Evolutionary conservation across 2,797 vertebrate genomes (phyloP).

Genomic region (Spinus olivaceus): DNA sequence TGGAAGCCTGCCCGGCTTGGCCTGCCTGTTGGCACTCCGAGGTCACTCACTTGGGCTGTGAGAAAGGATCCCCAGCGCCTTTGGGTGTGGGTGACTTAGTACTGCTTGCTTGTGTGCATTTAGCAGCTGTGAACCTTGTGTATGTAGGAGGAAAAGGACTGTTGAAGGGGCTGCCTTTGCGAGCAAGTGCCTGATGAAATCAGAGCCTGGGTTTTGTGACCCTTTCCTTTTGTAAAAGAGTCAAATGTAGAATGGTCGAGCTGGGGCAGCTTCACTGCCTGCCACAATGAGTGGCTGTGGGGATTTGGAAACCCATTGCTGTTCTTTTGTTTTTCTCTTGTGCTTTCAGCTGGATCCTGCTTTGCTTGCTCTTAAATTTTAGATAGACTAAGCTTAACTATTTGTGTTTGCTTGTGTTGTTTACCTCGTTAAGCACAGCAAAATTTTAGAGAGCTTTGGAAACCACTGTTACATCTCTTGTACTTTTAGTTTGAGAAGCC

Average conservation of each 20-base stretch:
- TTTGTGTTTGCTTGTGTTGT: not conserved
- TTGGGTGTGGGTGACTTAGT: not conserved
- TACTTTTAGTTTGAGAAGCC: not conserved
- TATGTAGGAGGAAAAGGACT: not conserved
- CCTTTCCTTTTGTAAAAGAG: not conserved
- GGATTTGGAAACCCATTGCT: not conserved
- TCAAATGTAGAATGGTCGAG: not conserved
- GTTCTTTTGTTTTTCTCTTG: not conserved
- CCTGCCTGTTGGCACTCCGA: not conserved
- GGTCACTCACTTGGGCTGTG: not conserved
- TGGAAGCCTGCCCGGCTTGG: not conserved
- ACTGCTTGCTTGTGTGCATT: not conserved
- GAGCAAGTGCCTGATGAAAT: accelerated
- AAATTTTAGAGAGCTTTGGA: not conserved
- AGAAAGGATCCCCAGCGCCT: not conserved
- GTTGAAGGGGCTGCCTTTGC: not conserved
- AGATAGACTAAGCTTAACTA: not conserved
- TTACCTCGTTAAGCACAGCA: not conserved
- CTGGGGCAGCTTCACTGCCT: not conserved
- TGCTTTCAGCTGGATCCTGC: not conserved
- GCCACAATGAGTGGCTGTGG: not conserved
- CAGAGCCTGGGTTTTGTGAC: not conserved
- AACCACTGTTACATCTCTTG: not conserved
- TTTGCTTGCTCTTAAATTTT: not conserved
- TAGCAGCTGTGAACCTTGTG: not conserved